A percentile compares a stretch with the other conserved stretches of the same genome.
Conservation (phyloP, 2,113 vertebrate genomes). For the Pholis gunnellus region DNA sequence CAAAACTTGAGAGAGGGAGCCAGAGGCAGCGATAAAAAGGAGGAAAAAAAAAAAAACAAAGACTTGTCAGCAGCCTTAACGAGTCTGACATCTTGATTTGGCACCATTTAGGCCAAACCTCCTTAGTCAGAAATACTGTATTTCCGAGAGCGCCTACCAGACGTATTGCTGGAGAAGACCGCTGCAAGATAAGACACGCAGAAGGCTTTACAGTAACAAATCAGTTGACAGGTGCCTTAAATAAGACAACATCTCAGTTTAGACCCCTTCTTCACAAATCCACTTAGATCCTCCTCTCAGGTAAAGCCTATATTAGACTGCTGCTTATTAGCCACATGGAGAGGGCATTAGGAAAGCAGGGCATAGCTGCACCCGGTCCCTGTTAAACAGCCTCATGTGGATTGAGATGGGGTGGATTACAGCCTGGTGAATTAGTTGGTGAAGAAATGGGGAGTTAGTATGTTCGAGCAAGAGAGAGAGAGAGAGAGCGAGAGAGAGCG, state of each 20-base stretch:
- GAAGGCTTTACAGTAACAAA: slow-evolving; percentile 65
- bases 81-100: slow-evolving; percentile 72
- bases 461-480: slow-evolving; percentile 35
- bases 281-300: slow-evolving; percentile 78
- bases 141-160: slow-evolving; percentile 48
- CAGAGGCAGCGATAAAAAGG: slow-evolving; percentile 44
- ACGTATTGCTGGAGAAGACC: slow-evolving; percentile 56
- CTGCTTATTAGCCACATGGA: slow-evolving; percentile 81
- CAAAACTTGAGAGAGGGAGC: slow-evolving; percentile 54
- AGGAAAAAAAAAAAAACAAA: slow-evolving; percentile 35
- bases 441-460: slow-evolving; percentile 63
- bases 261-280: slow-evolving; percentile 74
- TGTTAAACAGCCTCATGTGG: slow-evolving; percentile 75
- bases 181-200: slow-evolving; percentile 51
- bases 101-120: slow-evolving; percentile 61
- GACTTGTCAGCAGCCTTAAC: slow-evolving; percentile 65
- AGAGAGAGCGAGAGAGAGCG: slow-evolving; percentile 33
- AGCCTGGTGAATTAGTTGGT: slow-evolving; percentile 75
- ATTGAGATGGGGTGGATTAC: slow-evolving; percentile 76
- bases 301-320: slow-evolving; percentile 76
- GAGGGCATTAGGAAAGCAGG: slow-evolving; percentile 75
- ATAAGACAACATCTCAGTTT: slow-evolving; percentile 80
- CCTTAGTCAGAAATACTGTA: slow-evolving; percentile 53
- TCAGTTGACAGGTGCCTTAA: slow-evolving; percentile 79
- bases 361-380: slow-evolving; percentile 75